Percentiles rank a stretch among this genome's conserved stretches.
Conservation (phyloP, 2,797 vertebrate species). For the Calcarius lapponicus region DNA sequence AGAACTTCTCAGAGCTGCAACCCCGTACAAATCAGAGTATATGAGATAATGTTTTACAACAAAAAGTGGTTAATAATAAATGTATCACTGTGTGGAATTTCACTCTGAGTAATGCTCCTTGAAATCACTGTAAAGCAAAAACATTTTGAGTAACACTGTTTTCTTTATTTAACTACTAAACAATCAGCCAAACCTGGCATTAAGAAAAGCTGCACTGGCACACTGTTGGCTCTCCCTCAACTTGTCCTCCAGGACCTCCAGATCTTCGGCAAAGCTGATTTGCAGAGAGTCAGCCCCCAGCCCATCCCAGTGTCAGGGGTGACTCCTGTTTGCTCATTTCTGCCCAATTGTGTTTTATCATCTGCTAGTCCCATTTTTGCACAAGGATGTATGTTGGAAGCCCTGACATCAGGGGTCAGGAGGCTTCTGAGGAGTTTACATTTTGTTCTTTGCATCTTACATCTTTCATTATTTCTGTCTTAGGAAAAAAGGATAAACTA, state of each 20-base stretch:
- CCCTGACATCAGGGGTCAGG: neutral
- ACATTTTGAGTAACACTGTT: accelerated
- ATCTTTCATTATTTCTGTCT: neutral
- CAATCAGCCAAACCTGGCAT: neutral
- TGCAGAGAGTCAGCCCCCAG: neutral
- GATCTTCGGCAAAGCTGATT: neutral
- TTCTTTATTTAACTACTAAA: neutral
- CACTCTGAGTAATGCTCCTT: neutral
- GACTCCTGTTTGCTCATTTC: neutral
- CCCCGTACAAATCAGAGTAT: neutral
- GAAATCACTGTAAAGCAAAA: neutral
- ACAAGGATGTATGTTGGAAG: neutral
- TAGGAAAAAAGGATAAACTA: neutral
- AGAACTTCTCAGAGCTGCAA: neutral
- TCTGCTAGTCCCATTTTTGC: neutral
- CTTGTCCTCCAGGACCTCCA: neutral
- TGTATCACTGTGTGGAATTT: neutral
- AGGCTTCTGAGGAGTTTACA: neutral
- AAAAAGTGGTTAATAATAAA: neutral
- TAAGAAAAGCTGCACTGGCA: neutral
- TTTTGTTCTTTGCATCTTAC: neutral
- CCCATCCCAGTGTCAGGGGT: neutral
- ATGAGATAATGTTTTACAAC: neutral
- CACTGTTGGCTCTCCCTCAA: neutral
- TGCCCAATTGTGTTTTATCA: neutral